Conservation (phyloP, 2,888 invertebrate species). For the Labia minor region DNA sequence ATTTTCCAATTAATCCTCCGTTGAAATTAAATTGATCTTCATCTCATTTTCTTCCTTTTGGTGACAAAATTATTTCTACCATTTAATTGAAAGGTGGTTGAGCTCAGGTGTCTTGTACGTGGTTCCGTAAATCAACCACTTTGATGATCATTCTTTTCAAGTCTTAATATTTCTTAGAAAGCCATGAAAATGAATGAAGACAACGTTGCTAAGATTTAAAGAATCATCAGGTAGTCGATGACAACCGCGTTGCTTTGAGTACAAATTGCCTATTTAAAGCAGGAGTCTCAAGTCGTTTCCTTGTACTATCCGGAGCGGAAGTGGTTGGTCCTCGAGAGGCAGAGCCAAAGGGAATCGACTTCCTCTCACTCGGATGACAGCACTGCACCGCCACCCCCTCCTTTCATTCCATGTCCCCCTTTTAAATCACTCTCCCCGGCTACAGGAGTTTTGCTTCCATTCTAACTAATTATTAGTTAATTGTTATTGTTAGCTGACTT, state of each 20-base stretch:
- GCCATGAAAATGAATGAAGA: neutral
- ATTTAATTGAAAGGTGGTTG: no score
- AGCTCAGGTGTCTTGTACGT: no score
- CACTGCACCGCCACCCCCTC: neutral
- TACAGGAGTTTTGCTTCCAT: neutral
- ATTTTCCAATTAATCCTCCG: no score
- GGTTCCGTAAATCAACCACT: neutral
- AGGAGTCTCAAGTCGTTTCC: neutral
- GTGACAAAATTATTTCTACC: no score
- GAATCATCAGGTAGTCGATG: neutral
- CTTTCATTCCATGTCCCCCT: neutral
- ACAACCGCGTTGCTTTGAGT: neutral
- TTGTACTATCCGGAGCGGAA: neutral
- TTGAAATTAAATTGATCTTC: no score
- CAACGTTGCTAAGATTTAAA: neutral
- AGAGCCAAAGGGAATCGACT: neutral
- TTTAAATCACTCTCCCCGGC: neutral
- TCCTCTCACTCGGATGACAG: neutral
- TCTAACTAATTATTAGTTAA: constrained; percentile 8
- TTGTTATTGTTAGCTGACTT: neutral
- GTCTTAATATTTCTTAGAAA: no score
- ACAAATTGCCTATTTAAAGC: constrained; percentile 4
- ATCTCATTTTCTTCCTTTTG: no score
- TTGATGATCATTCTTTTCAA: neutral
- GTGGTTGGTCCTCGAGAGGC: neutral